A percentile compares a stretch with the other conserved stretches of the same genome.
Conservation (phyloP, 2,888 invertebrate species). For the Boloria selene region DNA sequence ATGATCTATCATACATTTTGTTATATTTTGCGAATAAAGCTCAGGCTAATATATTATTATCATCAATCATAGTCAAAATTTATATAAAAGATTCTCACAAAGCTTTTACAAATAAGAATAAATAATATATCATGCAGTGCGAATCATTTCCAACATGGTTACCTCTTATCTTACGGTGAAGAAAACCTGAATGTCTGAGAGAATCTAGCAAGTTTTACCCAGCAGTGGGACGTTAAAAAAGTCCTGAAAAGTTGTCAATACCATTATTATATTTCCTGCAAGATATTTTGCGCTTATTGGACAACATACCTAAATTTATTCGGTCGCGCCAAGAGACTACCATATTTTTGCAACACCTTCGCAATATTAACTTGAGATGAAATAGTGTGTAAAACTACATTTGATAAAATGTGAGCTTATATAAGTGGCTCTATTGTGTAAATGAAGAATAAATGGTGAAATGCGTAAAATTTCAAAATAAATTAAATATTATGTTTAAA, state of each 20-base stretch:
- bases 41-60: background rate
- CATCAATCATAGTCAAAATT: background rate
- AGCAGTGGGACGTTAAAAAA: too few relatives aligned
- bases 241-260: too few relatives aligned
- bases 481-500: too few relatives aligned
- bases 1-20: background rate
- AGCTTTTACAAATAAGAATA: too few relatives aligned
- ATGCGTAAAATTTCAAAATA: too few relatives aligned
- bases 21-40: background rate
- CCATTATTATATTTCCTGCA: background rate
- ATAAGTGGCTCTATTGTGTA: conserved; percentile 10
- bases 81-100: background rate
- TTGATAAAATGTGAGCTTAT: conserved; percentile 28
- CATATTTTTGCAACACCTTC: conserved; percentile 38
- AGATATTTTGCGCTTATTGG: background rate
- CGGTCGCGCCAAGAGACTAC: conserved; percentile 26
- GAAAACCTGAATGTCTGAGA: too few relatives aligned
- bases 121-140: too few relatives aligned
- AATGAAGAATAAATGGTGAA: too few relatives aligned
- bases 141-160: too few relatives aligned
- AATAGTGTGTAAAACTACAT: conserved; percentile 37
- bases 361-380: conserved; percentile 42
- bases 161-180: too few relatives aligned
- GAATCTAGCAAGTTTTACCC: too few relatives aligned
- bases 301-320: conserved; percentile 25